phyloP scores from a whole-genome alignment of 2,888 invertebrate species.

The Alentia gelatinosa region DNA sequence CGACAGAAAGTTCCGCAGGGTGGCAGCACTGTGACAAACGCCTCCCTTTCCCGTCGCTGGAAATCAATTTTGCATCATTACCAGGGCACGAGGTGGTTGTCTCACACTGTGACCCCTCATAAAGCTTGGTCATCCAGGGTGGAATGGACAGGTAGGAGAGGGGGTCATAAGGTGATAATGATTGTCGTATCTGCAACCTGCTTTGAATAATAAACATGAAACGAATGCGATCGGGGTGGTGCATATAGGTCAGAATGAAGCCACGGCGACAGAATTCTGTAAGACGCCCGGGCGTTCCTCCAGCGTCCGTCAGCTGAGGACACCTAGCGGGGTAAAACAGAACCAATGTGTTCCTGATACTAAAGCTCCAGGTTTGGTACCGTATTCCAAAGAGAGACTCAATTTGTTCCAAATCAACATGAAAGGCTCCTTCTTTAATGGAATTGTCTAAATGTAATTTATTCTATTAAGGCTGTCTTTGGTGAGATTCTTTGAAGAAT shows the following conservation, averaged over 20 bases:
- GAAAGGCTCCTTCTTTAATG: too few relatives aligned
- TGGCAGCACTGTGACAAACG: not conserved
- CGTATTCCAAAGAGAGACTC: too few relatives aligned
- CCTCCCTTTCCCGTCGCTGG: not conserved
- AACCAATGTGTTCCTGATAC: not conserved
- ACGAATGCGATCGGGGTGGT: not conserved
- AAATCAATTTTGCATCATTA: conserved; percentile 6
- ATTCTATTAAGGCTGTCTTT: too few relatives aligned
- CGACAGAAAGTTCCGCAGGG: not conserved
- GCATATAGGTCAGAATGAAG: not conserved
- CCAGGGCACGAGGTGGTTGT: not conserved
- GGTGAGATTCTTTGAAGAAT: too few relatives aligned
- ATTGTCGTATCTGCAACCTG: not conserved
- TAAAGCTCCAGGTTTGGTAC: too few relatives aligned
- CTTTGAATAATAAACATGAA: not conserved
- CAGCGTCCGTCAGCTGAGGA: conserved; percentile 1
- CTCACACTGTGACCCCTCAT: too few relatives aligned
- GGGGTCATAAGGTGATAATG: conserved; percentile 7
- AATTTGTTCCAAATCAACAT: too few relatives aligned
- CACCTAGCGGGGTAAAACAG: not conserved
- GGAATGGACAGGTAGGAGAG: not conserved
- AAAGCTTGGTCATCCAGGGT: too few relatives aligned
- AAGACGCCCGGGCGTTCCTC: not conserved
- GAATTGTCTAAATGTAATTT: too few relatives aligned
- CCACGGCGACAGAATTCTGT: not conserved